These are phyloP conservation scores for Leptinotarsa defecta DNA, from an alignment of 1,140 invertebrate species.

Conservation along the genomic window DNA sequence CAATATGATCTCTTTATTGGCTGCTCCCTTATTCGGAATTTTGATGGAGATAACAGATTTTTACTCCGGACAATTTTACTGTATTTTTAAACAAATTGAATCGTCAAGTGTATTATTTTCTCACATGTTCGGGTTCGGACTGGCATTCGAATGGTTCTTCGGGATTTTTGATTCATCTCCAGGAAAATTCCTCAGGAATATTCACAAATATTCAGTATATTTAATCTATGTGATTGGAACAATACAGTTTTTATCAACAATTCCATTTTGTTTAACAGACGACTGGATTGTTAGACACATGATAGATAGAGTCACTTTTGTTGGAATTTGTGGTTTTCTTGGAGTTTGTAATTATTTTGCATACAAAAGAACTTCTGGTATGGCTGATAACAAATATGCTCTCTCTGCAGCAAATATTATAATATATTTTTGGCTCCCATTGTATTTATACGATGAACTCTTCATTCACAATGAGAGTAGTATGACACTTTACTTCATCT, in stretches of 20 bases:
- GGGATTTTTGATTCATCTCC: not conserved
- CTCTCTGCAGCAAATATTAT: slow-evolving; percentile 6
- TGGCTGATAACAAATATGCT: not conserved
- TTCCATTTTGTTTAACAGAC: not conserved
- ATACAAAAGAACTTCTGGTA: not conserved
- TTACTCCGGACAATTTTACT: not conserved
- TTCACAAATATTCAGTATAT: not conserved
- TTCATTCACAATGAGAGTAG: not conserved
- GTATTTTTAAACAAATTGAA: not conserved
- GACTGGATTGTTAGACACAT: not conserved
- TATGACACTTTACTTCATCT: not conserved
- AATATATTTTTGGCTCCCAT: not conserved
- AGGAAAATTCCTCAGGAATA: not conserved
- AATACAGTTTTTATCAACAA: not conserved
- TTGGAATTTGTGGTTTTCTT: not conserved
- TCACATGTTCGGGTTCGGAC: not conserved
- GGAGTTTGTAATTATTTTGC: not conserved
- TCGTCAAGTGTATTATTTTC: not conserved
- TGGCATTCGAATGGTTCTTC: not conserved
- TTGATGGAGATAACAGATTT: not conserved
- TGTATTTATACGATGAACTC: not conserved
- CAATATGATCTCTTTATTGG: not conserved
- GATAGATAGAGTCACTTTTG: not conserved
- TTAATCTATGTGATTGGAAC: not conserved
- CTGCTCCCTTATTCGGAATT: too few relatives aligned